Percentiles rank a stretch among this genome's conserved stretches.
Evolutionary conservation across 2,113 vertebrate genomes (phyloP).

Genomic region (Coreoperca whiteheadi): DNA sequence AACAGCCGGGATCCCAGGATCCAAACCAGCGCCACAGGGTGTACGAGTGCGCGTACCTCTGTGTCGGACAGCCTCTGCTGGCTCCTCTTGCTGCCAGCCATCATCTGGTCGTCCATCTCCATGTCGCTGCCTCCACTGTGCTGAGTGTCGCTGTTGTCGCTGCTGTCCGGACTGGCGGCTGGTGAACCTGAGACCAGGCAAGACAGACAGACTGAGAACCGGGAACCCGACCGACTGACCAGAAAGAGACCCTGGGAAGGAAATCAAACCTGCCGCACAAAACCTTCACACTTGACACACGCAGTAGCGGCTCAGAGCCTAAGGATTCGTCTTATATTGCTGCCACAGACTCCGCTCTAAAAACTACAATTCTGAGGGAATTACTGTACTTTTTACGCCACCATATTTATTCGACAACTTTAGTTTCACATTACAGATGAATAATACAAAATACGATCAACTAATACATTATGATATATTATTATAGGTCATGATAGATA

Average conservation of each 20-base stretch:
- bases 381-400: neutral
- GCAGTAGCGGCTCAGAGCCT: neutral
- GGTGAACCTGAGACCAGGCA: slow-evolving; percentile 88
- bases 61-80: slow-evolving; percentile 97
- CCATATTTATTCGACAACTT: neutral
- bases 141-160: slow-evolving; percentile 98
- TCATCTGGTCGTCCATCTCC: slow-evolving; percentile 98
- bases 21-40: neutral
- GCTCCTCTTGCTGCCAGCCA: slow-evolving; percentile 92
- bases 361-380: too few relatives aligned
- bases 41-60: slow-evolving; percentile 85
- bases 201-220: neutral
- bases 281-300: neutral
- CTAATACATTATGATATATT: neutral
- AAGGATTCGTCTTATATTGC: neutral
- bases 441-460: neutral
- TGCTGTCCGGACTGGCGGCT: slow-evolving; percentile 97
- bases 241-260: neutral
- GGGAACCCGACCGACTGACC: neutral
- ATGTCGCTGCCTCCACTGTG: slow-evolving; percentile 98
- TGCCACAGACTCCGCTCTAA: too few relatives aligned
- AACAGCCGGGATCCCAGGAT: neutral
- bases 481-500: neutral
- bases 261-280: neutral
- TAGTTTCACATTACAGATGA: neutral